phyloP scores from a whole-genome alignment of 2,113 vertebrate genomes.

The Podocnemis expansa region DNA sequence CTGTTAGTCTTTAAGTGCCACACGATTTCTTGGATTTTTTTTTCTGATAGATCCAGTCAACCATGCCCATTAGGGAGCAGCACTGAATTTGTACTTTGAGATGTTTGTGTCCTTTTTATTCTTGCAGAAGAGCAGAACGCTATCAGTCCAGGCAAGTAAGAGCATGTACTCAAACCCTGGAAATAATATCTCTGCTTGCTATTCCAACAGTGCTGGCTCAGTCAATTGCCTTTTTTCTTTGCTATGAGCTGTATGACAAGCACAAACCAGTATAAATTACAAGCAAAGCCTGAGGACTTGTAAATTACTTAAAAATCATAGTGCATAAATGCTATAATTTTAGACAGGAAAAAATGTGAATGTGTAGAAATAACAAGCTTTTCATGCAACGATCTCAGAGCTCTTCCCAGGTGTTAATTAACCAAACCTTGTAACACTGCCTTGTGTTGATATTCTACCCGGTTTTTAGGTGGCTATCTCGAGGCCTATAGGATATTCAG shows the following conservation, averaged over 20 bases:
- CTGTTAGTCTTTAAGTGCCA: no score
- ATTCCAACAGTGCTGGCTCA: background rate
- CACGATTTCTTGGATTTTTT: no score
- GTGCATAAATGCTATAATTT: background rate
- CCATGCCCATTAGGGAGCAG: background rate
- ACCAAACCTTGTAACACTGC: background rate
- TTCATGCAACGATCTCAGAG: background rate
- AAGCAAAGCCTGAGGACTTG: conserved; percentile 49
- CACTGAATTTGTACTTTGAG: background rate
- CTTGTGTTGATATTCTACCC: background rate
- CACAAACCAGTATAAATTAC: conserved; percentile 29
- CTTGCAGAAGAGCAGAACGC: background rate
- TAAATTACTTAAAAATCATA: conserved; percentile 59
- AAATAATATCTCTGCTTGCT: background rate
- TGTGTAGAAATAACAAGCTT: background rate
- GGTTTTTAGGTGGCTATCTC: background rate
- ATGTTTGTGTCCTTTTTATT: no score
- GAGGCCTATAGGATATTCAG: background rate
- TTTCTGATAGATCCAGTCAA: no score
- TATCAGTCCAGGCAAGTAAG: background rate
- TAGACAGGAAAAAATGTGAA: background rate
- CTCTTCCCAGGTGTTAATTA: conserved; percentile 16
- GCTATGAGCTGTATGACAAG: background rate
- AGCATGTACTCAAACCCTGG: background rate
- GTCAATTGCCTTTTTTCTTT: background rate